Percentiles rank a stretch among this genome's conserved stretches.
Evolutionary conservation across 2,113 vertebrate species (phyloP).

Genomic region (Phrynosoma platyrhinos): DNA sequence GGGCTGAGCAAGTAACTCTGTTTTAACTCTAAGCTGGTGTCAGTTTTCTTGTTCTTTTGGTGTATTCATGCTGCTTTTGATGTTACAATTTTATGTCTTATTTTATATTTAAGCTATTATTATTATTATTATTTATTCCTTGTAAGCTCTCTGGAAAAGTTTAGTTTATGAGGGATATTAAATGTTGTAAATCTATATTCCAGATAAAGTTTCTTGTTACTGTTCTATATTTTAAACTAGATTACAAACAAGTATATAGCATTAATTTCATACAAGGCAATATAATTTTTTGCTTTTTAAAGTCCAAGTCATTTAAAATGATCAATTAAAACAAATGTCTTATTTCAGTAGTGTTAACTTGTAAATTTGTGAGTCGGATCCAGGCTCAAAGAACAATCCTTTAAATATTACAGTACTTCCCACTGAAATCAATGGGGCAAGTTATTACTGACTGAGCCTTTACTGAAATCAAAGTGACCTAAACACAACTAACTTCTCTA

Average conservation of each 20-base stretch:
- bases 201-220: slow-evolving; percentile 47
- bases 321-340: not conserved
- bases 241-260: slow-evolving; percentile 41
- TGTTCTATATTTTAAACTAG: slow-evolving; percentile 33
- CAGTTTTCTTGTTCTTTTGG: not conserved
- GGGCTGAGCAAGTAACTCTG: slow-evolving; percentile 43
- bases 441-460: not conserved
- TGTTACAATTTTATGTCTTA: not conserved
- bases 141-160: no score
- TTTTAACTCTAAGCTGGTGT: not conserved
- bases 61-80: not conserved
- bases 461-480: not conserved
- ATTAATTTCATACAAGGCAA: slow-evolving; percentile 20
- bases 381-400: not conserved
- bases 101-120: not conserved
- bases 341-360: not conserved
- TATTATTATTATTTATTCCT: not conserved
- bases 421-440: not conserved
- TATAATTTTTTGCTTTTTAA: slow-evolving; percentile 7
- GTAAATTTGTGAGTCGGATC: not conserved
- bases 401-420: not conserved
- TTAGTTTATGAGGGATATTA: not conserved
- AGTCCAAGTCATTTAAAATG: not conserved
- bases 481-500: not conserved
- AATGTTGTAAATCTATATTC: not conserved